Evolutionary conservation across 2,113 vertebrate species (phyloP), one percentile per base, ranked within the genome.

Genomic region (Zosterops pallidus): DNA sequence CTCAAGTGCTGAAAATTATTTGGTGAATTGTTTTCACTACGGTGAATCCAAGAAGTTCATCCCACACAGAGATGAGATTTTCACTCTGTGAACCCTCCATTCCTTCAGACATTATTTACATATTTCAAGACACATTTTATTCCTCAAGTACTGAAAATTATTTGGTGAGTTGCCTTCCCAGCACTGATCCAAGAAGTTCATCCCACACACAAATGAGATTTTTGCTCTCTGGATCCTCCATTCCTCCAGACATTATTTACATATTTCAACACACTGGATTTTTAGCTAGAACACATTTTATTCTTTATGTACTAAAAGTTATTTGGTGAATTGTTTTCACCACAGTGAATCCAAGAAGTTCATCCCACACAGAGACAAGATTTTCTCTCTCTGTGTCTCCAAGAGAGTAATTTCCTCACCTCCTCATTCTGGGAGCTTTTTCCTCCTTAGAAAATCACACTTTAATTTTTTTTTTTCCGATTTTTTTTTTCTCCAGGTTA

Each of bases 221-320:
- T 56, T 41, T 88, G 13, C 31, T 39, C 18, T 6, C 56, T 33
- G 55, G 14, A 21, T 12, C 20, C 19, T 14, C 19, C 8, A 1
- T 42, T 14, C 64, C 57, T n/a, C 6, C 18, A 75, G 47, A 12
- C 11, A 1, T 0, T 2, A 41, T 39, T 41, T 16, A 4, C 2
- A 9, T 7, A 6, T 55, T n/a, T 2, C 39, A 39, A 7, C 5
- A 1, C 55, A 2, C 5, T 2, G 1, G 11, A 55, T 41, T 23
- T 28, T 52, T 2, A 12, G 1, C 28, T 11, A 2, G 33, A 44
- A 23, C 35, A 23, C 18, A 7, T 49, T 64, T 35, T 3, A 64
- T 50, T 35, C 26, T 12, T 37, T 2, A 9, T 6, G 5, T 0
- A 3, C 50, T 1, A 4, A 37, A 60, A 52, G 9, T 39, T 28